A percentile compares a stretch with the other conserved stretches of the same genome.
Conservation (phyloP, 2,888 invertebrate genomes). For the Lamellibrachia columna region DNA sequence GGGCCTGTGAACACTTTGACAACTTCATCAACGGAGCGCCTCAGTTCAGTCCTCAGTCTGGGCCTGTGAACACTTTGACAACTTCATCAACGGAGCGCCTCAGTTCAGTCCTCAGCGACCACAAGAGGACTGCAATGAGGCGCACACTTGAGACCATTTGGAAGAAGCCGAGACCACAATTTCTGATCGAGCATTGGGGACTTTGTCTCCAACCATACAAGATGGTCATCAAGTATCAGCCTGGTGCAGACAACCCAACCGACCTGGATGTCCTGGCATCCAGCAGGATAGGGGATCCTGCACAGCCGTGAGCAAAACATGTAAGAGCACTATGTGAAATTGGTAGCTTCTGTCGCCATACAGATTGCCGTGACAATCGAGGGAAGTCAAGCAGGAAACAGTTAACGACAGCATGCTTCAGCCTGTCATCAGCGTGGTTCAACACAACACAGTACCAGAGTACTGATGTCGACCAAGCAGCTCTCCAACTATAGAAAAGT, state of each 20-base stretch:
- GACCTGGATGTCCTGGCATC: slow-evolving; percentile 45
- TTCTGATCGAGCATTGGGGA: slow-evolving; percentile 44
- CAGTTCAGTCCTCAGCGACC: slow-evolving; percentile 33
- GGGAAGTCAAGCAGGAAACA: slow-evolving; percentile 22
- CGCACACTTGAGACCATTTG: no score
- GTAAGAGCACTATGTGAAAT: slow-evolving; percentile 39
- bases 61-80: no score
- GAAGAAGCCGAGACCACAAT: slow-evolving; percentile 31
- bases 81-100: no score
- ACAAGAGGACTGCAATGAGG: slow-evolving; percentile 27
- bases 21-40: slow-evolving; percentile 25
- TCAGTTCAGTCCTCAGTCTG: background rate
- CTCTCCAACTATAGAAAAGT: background rate
- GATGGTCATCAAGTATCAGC: slow-evolving; percentile 34
- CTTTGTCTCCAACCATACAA: slow-evolving; percentile 41
- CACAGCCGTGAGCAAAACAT: slow-evolving; percentile 23
- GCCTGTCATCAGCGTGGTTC: background rate
- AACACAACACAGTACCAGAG: slow-evolving; percentile 19
- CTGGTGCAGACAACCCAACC: slow-evolving; percentile 42
- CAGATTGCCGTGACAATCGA: no score
- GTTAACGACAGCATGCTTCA: background rate
- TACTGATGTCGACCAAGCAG: background rate
- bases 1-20: slow-evolving; percentile 24
- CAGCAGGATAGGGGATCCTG: slow-evolving; percentile 11
- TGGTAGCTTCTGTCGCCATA: slow-evolving; percentile 11